A percentile compares a stretch with the other conserved stretches of the same genome.
Evolutionary conservation across 2,888 invertebrate species (phyloP).

Genomic region (Tromatobia lineatoria): DNA sequence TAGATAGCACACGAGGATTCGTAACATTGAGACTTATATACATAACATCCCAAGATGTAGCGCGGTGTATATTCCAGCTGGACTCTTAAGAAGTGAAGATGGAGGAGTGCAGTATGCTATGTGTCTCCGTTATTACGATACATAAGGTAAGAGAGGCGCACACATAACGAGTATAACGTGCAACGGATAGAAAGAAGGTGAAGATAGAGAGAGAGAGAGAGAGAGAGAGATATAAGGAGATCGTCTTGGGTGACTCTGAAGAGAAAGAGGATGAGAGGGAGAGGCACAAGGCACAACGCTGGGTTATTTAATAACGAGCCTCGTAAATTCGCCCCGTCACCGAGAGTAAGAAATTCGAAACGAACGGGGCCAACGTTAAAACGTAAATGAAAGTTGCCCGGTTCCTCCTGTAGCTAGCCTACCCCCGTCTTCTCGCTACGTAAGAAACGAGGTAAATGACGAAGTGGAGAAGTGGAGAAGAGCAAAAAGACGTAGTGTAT

Average conservation of each 20-base stretch:
- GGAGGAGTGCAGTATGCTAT: conserved; percentile 22
- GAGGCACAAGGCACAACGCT: conserved; percentile 24
- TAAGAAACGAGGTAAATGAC: conserved; percentile 59
- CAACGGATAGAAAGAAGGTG: neutral
- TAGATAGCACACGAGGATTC: conserved; percentile 1
- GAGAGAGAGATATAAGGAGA: neutral
- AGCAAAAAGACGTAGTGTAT: conserved; percentile 20
- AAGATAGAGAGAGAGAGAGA: conserved; percentile 3
- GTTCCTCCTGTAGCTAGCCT: conserved; percentile 27
- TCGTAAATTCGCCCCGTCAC: conserved; percentile 75
- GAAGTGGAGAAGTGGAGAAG: conserved; percentile 31
- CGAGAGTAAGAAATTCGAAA: conserved; percentile 70
- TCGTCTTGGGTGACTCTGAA: conserved; percentile 9
- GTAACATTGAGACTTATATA: neutral
- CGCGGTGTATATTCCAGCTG: conserved; percentile 7
- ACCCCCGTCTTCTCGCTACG: conserved; percentile 52
- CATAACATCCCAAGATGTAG: conserved; percentile 1
- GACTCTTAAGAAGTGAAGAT: neutral
- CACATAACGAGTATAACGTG: conserved; percentile 38
- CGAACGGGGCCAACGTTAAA: conserved; percentile 67
- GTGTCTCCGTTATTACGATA: conserved; percentile 18
- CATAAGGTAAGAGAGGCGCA: conserved; percentile 11
- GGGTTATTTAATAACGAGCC: conserved; percentile 77
- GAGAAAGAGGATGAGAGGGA: conserved; percentile 12
- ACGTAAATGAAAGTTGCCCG: conserved; percentile 65